These are phyloP conservation scores for Strigamia crassipes DNA, from an alignment of 2,888 invertebrate species.

Conservation along the genomic window DNA sequence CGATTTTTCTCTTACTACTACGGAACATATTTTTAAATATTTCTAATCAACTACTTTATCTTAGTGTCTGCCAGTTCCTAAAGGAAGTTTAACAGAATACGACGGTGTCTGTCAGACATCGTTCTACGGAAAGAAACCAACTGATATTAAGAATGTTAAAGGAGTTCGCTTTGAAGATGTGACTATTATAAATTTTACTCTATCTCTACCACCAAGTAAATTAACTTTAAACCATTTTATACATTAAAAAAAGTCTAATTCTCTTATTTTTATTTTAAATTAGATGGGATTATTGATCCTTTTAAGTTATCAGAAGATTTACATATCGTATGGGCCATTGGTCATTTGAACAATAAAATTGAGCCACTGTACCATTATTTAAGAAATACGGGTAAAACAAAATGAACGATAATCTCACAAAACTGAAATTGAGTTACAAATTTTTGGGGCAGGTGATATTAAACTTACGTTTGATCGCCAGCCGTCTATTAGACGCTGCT, in stretches of 20 bases:
- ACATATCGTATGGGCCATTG: conserved; percentile 78
- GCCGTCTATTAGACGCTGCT: conserved; percentile 72
- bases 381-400: conserved; percentile 40
- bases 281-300: conserved; percentile 36
- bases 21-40: background rate
- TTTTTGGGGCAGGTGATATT: conserved; percentile 16
- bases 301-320: conserved; percentile 10
- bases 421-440: background rate
- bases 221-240: background rate
- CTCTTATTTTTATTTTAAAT: background rate
- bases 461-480: conserved; percentile 70
- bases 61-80: conserved; percentile 41
- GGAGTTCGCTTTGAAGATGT: background rate
- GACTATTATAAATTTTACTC: conserved; percentile 36
- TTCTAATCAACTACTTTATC: background rate
- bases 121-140: background rate
- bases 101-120: conserved; percentile 28
- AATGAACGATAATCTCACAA: background rate
- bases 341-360: conserved; percentile 73
- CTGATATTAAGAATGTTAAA: background rate
- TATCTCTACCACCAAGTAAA: conserved; percentile 31
- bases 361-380: conserved; percentile 78
- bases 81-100: background rate
- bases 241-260: background rate
- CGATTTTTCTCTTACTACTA: background rate